Evolutionary conservation across 2,888 invertebrate genomes (phyloP), one percentile per base, ranked within the genome.

Genomic region (Caenorhabditis sulstoni): DNA sequence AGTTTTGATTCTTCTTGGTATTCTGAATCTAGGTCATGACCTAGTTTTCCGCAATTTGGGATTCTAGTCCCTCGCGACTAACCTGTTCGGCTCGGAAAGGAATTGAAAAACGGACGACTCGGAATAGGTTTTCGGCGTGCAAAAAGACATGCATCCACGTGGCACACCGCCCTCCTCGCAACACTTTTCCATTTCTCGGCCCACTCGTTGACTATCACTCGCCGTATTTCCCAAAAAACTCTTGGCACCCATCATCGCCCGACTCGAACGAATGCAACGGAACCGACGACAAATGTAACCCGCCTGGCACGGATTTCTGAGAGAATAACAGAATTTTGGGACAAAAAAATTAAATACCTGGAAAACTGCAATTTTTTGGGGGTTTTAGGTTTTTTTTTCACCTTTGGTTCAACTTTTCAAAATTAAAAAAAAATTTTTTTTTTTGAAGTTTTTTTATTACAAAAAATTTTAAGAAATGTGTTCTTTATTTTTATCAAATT

Each of bases 241-340:
- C 14, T 44, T 44, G 9, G 49, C 29, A 49, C 49, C 37, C 35
- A 49, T 20, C 8, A 0, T 37, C 29, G 29, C 7, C 29, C 52
- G 61, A 39, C 70, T 55, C 7, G 35, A 52, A 4, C 35, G 47
- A 47, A 70, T 47, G 53, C 70, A 70, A 39, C 70, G 44, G 52
- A 61, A 59, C 39, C 61, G 47, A 16, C 70, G 45, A 14, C 70
- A 70, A 22, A 70, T 70, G 35, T 70, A 70, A 5, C 70, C 70
- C 0, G 53, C 53, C 16, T 53, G 70, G 23, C 70, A 70, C 23
- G 61, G 53, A 37, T 62, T 70, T 70, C 70, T 70, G 55, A 18
- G 29, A 29, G 29, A 29, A 29, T 5, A 29, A 29, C 7, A 7
- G 7, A 29, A 29, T 5, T 29, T 3, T 29, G 29, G 29, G 29